Percentiles rank a stretch among this genome's conserved stretches.
phyloP scores from a whole-genome alignment of 2,888 invertebrate genomes.

The Acronicta aceris region DNA sequence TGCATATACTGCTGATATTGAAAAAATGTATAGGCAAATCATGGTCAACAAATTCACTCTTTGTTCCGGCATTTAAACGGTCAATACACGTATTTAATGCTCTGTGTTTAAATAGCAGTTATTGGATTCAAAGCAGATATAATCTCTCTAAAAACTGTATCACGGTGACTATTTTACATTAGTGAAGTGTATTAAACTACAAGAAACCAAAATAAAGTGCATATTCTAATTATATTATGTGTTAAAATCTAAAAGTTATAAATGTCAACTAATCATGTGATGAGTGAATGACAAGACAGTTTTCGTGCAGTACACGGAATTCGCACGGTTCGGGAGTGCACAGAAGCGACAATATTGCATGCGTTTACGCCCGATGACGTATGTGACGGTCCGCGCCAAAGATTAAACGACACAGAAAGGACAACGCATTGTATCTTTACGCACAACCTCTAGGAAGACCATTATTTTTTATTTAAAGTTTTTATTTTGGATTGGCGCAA shows the following conservation, averaged over 20 bases:
- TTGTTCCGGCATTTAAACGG: too few species aligned
- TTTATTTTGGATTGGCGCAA: not conserved
- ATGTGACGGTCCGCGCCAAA: constrained; percentile 3
- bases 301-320: constrained; percentile 3
- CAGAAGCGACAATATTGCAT: not conserved
- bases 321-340: not conserved
- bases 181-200: not conserved
- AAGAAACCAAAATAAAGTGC: constrained; percentile 1
- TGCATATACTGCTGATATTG: too few species aligned
- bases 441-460: not conserved
- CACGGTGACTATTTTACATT: too few species aligned
- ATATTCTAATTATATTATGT: constrained; percentile 65
- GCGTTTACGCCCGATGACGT: constrained; percentile 1
- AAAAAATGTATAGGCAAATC: too few species aligned
- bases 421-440: not conserved
- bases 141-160: too few species aligned
- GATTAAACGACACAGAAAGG: not conserved
- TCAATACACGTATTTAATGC: too few species aligned
- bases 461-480: not conserved
- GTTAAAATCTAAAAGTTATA: constrained; percentile 2
- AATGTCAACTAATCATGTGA: not conserved
- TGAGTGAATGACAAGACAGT: constrained; percentile 3
- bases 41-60: too few species aligned
- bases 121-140: too few species aligned
- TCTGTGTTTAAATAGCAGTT: too few species aligned